phyloP scores from a whole-genome alignment of 2,797 vertebrate genomes.

The Oceanodroma leucorhoa region DNA sequence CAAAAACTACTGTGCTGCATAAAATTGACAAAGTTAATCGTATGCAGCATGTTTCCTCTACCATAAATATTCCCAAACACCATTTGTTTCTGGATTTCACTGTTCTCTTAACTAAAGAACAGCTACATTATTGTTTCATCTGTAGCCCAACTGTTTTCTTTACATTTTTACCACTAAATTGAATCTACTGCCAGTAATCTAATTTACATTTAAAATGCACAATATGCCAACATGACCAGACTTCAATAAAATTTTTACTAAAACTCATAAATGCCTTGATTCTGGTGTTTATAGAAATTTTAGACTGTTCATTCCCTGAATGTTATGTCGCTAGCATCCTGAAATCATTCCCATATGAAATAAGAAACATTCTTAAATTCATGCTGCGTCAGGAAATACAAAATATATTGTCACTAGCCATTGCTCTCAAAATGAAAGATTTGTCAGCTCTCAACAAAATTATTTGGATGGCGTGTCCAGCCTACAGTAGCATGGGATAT shows the following conservation, averaged over 20 bases:
- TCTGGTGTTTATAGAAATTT: slow-evolving; percentile 78
- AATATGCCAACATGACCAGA: slow-evolving; percentile 73
- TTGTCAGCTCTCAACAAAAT: background rate
- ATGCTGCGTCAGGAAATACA: slow-evolving; percentile 25
- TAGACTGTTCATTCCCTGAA: slow-evolving; percentile 69
- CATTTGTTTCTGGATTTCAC: slow-evolving; percentile 61
- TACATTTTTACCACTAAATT: slow-evolving; percentile 76
- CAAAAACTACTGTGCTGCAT: slow-evolving; percentile 62
- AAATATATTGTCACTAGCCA: slow-evolving; percentile 9
- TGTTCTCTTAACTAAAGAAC: slow-evolving; percentile 66
- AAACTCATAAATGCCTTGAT: slow-evolving; percentile 75
- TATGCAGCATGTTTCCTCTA: slow-evolving; percentile 13
- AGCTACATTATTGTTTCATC: slow-evolving; percentile 72
- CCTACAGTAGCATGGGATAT: background rate
- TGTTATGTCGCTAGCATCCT: slow-evolving; percentile 44
- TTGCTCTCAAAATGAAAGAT: background rate
- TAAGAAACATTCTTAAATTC: slow-evolving; percentile 49
- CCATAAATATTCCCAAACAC: slow-evolving; percentile 6
- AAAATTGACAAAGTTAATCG: slow-evolving; percentile 32
- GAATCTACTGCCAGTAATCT: slow-evolving; percentile 78
- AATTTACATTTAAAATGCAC: slow-evolving; percentile 77
- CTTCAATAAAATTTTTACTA: slow-evolving; percentile 76
- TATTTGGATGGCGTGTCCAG: rapidly evolving
- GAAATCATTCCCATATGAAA: slow-evolving; percentile 77
- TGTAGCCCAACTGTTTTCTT: slow-evolving; percentile 67